Base-by-base conservation (phyloP, 2,888 invertebrate species). In the Drosophila cyrtoloma region DNA sequence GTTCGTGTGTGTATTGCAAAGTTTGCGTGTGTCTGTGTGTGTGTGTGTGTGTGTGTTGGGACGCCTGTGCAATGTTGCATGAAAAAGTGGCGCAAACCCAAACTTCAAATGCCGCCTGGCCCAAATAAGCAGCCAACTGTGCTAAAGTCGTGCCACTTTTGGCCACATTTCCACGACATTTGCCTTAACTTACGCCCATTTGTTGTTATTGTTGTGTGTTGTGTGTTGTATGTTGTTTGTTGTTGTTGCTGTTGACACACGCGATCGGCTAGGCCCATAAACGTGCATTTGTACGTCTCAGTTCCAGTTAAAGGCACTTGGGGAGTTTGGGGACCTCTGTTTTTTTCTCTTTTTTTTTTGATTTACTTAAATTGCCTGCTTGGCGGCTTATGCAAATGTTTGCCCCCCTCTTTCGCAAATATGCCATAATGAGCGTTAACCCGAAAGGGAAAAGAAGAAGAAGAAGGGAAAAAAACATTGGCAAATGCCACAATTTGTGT, bases 11-110 rank as follows among this genome's bases (percentile, higher is more conserved):
- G 30, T 81, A 60, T 71, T 85, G 84, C 87, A 87, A 69, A 75
- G 67, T 81, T 75, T 81, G 61, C 19, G 39, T 39, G 39, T 19
- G 19, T 5, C 14, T 35, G 82, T 81, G 72, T 75, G 32, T 22
- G 22, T 51, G 51, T 62, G 50, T 60, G 61, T 42, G 6, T 58
- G 42, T 47, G 26, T 80, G 66, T 75, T 84, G 87, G 80, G 77
- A 72, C 83, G 89, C 77, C 84, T 81, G 85, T 89, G 86, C 88
- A 89, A 82, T 79, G 87, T 89, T 87, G 83, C 87, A 86, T 89
- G 86, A 85, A 86, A 89, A 85, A 87, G 81, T 89, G 69, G 88
- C 83, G 87, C 87, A 89, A 86, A 87, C 79, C 75, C 74, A 79
- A 79, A 55, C 70, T 73, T 57, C 56, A 61, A 42, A 35, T 67